Conservation (phyloP, 2,888 invertebrate species). For the Clanis bilineata region DNA sequence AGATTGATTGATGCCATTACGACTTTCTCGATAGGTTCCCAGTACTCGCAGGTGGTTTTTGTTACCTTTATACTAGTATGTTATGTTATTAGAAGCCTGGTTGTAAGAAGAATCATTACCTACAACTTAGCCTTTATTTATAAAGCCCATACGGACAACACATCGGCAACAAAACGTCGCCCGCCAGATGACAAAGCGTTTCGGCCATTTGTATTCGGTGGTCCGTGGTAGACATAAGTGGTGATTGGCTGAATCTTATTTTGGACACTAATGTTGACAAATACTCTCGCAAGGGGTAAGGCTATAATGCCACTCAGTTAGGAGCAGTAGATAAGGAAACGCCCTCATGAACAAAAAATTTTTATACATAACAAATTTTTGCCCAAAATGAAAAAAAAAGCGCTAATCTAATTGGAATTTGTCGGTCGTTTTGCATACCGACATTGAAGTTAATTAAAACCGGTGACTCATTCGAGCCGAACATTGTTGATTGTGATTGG, state of each 20-base stretch:
- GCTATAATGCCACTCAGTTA: too few species aligned
- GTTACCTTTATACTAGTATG: background rate
- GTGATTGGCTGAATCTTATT: too few species aligned
- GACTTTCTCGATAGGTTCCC: conserved; percentile 3
- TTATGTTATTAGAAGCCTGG: conserved; percentile 2
- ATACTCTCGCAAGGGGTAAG: too few species aligned
- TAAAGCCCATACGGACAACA: background rate
- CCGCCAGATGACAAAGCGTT: too few species aligned
- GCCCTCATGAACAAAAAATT: too few species aligned
- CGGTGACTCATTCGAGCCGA: background rate
- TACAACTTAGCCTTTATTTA: background rate
- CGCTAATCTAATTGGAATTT: conserved; percentile 8
- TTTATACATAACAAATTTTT: background rate
- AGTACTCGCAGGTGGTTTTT: conserved; percentile 3
- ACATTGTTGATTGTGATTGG: conserved; percentile 6
- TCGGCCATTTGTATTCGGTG: too few species aligned
- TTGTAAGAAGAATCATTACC: background rate
- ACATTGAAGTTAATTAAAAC: background rate
- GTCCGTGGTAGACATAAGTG: too few species aligned
- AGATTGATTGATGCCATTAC: conserved; percentile 13
- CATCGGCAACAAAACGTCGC: too few species aligned
- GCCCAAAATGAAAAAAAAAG: background rate
- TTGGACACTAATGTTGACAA: too few species aligned
- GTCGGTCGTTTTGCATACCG: conserved; percentile 3
- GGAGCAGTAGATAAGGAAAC: too few species aligned